Evolutionary conservation across 2,888 invertebrate genomes (phyloP).

Genomic region (Eilema depressum): DNA sequence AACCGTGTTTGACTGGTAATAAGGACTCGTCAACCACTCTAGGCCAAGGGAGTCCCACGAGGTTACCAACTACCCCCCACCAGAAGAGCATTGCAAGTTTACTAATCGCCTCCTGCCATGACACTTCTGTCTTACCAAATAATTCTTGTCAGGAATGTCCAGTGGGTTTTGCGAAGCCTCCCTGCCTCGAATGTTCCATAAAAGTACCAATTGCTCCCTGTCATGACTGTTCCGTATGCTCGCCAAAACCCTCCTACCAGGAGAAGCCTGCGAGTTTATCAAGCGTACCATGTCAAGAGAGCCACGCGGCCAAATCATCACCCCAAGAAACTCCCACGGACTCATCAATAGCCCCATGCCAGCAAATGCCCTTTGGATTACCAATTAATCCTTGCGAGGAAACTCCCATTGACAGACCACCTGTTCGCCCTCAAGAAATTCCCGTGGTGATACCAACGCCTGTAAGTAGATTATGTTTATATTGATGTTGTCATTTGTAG

Average conservation of each 20-base stretch:
- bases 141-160: neutral
- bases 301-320: neutral
- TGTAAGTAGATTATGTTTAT: neutral
- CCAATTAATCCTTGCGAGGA: neutral
- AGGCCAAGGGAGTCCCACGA: neutral
- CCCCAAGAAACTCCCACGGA: neutral
- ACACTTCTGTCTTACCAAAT: neutral
- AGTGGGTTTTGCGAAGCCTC: neutral
- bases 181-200: neutral
- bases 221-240: neutral
- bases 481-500: neutral
- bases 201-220: neutral
- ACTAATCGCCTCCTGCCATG: neutral
- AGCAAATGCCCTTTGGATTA: neutral
- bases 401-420: neutral
- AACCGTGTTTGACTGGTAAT: neutral
- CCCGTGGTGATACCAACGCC: neutral
- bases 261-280: neutral
- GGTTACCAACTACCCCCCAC: neutral
- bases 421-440: neutral
- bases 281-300: neutral
- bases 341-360: neutral
- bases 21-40: neutral
- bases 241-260: neutral
- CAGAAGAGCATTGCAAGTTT: too few species aligned